Percentiles rank a stretch among this genome's conserved stretches.
phyloP scores from a whole-genome alignment of 2,888 invertebrate species.

The Trachelus iudaicus region DNA sequence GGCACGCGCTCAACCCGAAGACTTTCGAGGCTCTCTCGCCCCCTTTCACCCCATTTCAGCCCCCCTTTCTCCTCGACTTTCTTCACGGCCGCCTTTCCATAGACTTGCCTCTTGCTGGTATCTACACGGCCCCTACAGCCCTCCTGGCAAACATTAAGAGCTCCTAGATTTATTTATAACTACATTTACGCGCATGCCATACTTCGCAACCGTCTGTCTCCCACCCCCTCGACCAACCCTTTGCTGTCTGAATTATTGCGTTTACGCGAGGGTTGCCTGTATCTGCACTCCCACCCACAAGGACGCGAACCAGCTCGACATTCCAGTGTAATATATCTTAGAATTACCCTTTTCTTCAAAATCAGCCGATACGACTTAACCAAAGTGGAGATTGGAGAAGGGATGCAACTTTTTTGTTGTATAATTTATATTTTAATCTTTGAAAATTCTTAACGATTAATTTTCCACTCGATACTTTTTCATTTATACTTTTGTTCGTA shows the following conservation, averaged over 20 bases:
- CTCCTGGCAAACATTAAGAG: constrained; percentile 60
- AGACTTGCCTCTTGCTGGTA: constrained; percentile 34
- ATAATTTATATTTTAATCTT: background rate
- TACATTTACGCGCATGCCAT: constrained; percentile 65
- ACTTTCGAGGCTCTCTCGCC: constrained; percentile 11
- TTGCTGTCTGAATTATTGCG: constrained; percentile 59
- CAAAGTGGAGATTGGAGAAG: background rate
- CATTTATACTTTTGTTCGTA: background rate
- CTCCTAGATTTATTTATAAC: constrained; percentile 67
- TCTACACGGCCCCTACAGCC: constrained; percentile 7
- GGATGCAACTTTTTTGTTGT: background rate
- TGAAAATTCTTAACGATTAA: background rate
- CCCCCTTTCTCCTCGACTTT: constrained; percentile 5
- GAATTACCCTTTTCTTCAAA: background rate
- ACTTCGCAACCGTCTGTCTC: constrained; percentile 33
- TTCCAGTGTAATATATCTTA: background rate
- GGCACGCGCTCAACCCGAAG: constrained; percentile 30
- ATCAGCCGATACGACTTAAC: background rate
- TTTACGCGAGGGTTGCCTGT: constrained; percentile 35
- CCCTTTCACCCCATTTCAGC: background rate
- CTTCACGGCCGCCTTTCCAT: constrained; percentile 26
- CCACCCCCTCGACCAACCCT: constrained; percentile 25
- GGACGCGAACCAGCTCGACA: background rate
- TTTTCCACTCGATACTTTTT: background rate
- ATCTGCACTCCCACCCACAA: background rate